Conservation (phyloP, 2,797 vertebrate genomes). For the Xenops minutus region DNA sequence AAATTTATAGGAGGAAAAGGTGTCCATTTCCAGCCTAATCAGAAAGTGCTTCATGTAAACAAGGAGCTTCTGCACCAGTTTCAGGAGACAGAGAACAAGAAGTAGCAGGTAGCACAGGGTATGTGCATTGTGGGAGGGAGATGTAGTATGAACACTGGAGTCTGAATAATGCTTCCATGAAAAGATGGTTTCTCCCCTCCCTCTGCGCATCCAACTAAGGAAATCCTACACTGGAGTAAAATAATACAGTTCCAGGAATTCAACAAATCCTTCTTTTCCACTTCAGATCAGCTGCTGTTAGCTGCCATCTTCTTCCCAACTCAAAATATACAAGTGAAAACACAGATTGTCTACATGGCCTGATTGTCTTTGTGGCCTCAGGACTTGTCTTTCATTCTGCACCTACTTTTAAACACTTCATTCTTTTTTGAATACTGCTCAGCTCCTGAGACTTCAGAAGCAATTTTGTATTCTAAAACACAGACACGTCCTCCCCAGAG, state of each 20-base stretch:
- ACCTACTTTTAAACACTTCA: conserved; percentile 21
- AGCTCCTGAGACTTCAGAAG: conserved; percentile 8
- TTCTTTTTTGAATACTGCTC: conserved; percentile 18
- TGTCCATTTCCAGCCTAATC: conserved; percentile 31
- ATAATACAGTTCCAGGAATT: neutral
- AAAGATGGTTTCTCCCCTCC: neutral
- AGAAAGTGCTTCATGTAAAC: conserved; percentile 66
- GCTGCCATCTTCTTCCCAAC: neutral
- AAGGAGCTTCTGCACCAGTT: conserved; percentile 46
- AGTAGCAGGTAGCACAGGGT: neutral
- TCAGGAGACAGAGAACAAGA: conserved; percentile 6
- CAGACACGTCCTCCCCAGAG: neutral
- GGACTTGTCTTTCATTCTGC: neutral
- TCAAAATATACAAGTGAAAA: neutral
- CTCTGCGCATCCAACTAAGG: neutral
- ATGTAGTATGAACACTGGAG: neutral
- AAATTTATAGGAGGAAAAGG: neutral
- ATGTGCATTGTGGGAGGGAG: accelerated
- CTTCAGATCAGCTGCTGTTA: neutral
- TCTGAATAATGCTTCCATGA: neutral
- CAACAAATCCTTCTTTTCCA: neutral
- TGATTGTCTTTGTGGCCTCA: conserved; percentile 57
- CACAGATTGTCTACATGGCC: conserved; percentile 59
- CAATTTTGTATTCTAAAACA: neutral
- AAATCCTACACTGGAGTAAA: neutral